Percentiles rank a stretch among this genome's conserved stretches.
Evolutionary conservation across 2,797 vertebrate genomes (phyloP).

Genomic region (Fistularia tabacaria): DNA sequence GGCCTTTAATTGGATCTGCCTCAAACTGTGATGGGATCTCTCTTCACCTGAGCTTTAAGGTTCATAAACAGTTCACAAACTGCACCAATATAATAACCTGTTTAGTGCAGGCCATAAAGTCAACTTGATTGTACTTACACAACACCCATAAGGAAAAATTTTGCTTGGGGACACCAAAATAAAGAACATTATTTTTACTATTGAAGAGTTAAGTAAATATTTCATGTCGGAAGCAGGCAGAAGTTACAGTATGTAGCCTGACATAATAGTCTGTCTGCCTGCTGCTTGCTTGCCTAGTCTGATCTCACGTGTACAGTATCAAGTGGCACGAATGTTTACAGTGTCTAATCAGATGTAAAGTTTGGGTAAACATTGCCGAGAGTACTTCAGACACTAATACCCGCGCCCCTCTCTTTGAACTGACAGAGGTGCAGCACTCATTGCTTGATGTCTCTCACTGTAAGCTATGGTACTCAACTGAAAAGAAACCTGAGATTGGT

Average conservation of each 20-base stretch:
- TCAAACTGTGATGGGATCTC: no score
- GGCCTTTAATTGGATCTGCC: no score
- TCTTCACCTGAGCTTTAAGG: no score
- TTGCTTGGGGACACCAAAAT: conserved; percentile 3
- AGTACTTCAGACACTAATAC: conserved; percentile 53
- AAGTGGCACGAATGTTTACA: conserved; percentile 55
- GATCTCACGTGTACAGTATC: conserved; percentile 57
- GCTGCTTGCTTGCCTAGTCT: conserved; percentile 49
- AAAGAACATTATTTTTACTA: conserved; percentile 13
- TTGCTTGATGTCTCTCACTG: conserved; percentile 26
- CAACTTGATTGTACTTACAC: not conserved
- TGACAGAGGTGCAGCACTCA: conserved; percentile 17
- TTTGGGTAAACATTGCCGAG: conserved; percentile 46
- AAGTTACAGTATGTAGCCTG: conserved; percentile 24
- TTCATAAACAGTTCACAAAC: no score
- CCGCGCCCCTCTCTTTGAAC: conserved; percentile 46
- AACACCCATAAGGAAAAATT: conserved; percentile 1
- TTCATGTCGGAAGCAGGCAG: conserved; percentile 14
- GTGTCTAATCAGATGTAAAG: conserved; percentile 53
- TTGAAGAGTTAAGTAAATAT: conserved; percentile 13
- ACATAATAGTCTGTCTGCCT: conserved; percentile 24
- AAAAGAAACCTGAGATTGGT: conserved; percentile 38
- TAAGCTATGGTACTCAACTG: conserved; percentile 25
- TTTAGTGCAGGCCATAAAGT: not conserved
- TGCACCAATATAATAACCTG: not conserved